phyloP scores from a whole-genome alignment of 2,113 vertebrate genomes.

The Rhynchomys soricoides region DNA sequence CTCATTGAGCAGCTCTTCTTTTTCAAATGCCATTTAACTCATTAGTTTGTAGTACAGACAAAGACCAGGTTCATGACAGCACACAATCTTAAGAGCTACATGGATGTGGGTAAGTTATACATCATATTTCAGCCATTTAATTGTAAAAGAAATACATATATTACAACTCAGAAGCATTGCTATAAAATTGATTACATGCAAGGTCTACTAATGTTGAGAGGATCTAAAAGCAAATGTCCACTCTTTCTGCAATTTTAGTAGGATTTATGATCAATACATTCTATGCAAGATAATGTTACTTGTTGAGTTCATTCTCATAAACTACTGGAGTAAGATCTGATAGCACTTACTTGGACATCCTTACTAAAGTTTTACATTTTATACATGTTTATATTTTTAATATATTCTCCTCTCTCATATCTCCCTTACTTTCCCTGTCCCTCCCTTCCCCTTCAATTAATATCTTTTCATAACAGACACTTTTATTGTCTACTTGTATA shows the following conservation, averaged over 20 bases:
- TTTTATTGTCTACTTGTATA: neutral
- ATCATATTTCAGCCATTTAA: neutral
- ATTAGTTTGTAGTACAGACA: neutral
- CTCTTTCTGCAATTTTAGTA: neutral
- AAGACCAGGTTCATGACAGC: neutral
- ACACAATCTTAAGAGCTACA: neutral
- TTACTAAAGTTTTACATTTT: neutral
- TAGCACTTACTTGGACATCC: neutral
- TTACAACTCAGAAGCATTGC: neutral
- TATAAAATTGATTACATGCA: neutral
- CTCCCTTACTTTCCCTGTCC: too few relatives aligned
- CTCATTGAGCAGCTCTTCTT: neutral
- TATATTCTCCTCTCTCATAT: neutral
- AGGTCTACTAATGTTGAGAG: neutral
- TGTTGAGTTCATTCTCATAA: neutral
- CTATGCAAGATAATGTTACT: neutral
- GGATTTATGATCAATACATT: neutral
- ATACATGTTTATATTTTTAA: neutral
- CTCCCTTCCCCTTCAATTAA: neutral
- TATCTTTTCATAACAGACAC: neutral
- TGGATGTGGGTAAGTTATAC: conserved; percentile 28
- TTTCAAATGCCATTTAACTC: neutral
- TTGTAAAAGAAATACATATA: conserved; percentile 19
- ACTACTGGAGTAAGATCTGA: neutral
- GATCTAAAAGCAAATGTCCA: neutral